phyloP scores from a whole-genome alignment of 1,140 invertebrate genomes.

The Diorhabda carinulata region DNA sequence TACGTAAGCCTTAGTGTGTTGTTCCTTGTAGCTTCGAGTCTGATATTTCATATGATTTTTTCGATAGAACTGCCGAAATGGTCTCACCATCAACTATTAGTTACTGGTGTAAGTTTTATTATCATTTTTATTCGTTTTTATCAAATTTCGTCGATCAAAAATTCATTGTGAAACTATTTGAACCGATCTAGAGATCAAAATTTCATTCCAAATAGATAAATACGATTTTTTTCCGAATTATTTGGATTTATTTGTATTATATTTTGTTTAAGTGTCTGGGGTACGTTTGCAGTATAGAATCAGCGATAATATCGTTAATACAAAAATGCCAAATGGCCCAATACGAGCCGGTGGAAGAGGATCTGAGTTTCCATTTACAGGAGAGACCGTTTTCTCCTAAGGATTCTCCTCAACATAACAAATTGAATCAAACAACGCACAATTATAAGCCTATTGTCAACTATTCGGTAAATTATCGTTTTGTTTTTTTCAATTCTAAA shows the following conservation, averaged over 20 bases:
- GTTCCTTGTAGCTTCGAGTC: slow-evolving; percentile 60
- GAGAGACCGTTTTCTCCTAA: slow-evolving; percentile 39
- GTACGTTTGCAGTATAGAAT: slow-evolving; percentile 45
- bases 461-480: slow-evolving; percentile 25
- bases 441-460: slow-evolving; percentile 45
- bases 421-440: slow-evolving; percentile 44
- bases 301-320: slow-evolving; percentile 42
- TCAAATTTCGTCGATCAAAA: background rate
- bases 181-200: too few species aligned
- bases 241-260: slow-evolving; percentile 1
- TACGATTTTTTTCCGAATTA: too few species aligned
- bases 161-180: too few species aligned
- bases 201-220: too few species aligned
- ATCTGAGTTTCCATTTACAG: slow-evolving; percentile 44
- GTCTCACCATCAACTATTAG: slow-evolving; percentile 46
- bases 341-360: slow-evolving; percentile 46
- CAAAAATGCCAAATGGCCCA: slow-evolving; percentile 40
- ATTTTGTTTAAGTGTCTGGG: slow-evolving; percentile 42
- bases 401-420: slow-evolving; percentile 34
- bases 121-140: slow-evolving; percentile 4
- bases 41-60: slow-evolving; percentile 62
- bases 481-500: too few species aligned
- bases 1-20: slow-evolving; percentile 62
- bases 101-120: slow-evolving; percentile 44
- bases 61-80: slow-evolving; percentile 60